These are phyloP conservation scores for Rhabdomys dilectus DNA, from an alignment of 2,113 vertebrate species.

Conservation along the genomic window DNA sequence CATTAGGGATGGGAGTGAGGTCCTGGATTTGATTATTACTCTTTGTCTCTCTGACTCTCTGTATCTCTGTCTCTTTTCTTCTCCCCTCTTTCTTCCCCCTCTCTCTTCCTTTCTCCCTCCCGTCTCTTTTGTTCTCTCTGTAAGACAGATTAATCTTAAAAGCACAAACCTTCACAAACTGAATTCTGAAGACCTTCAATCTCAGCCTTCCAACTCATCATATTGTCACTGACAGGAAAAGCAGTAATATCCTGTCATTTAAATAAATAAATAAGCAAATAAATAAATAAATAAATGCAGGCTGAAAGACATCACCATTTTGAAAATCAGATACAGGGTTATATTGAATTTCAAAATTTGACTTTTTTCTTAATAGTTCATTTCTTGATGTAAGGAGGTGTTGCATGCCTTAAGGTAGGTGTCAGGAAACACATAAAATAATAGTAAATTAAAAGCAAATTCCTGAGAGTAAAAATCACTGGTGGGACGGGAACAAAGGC, in stretches of 20 bases:
- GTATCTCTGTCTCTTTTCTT: background rate
- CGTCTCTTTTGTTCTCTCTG: too few species aligned
- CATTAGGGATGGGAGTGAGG: background rate
- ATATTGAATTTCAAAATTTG: background rate
- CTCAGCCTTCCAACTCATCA: constrained; percentile 80
- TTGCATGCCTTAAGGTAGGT: background rate
- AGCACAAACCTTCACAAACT: constrained; percentile 82
- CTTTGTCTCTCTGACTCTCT: background rate
- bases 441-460: background rate
- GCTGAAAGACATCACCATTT: background rate
- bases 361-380: constrained; percentile 16
- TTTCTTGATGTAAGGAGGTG: background rate
- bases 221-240: constrained; percentile 71
- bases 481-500: background rate
- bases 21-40: background rate
- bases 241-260: background rate
- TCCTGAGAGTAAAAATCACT: background rate
- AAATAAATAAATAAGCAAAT: background rate
- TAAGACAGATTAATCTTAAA: constrained; percentile 40
- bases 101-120: background rate
- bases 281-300: background rate
- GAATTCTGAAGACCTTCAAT: constrained; percentile 82
- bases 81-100: background rate
- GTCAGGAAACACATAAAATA: background rate
- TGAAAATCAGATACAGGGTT: constrained; percentile 43